A percentile compares a stretch with the other conserved stretches of the same genome.
phyloP scores from a whole-genome alignment of 53 echinoderm and acorn worm genomes.

The Hippasteria phrygiana region DNA sequence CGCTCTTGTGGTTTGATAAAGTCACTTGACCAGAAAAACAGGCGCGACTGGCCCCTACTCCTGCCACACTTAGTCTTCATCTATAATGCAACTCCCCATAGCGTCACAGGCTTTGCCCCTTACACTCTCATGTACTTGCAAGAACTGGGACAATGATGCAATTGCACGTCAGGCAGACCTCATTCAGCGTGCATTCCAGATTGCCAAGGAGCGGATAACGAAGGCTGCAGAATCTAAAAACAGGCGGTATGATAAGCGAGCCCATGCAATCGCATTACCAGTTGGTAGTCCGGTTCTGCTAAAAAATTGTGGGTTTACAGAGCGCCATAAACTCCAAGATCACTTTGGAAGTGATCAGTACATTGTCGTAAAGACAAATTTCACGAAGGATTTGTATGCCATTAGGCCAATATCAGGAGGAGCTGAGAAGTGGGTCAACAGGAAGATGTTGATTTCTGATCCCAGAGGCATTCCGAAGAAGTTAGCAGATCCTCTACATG shows the following conservation, averaged over 20 bases:
- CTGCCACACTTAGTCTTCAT: slow-evolving; percentile 34
- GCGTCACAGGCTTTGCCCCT: slow-evolving; percentile 21
- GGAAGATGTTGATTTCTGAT: slow-evolving; percentile 13
- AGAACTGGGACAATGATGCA: slow-evolving; percentile 31
- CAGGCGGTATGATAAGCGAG: slow-evolving; percentile 36
- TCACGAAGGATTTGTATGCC: background rate
- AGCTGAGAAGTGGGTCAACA: background rate
- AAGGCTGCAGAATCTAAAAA: background rate
- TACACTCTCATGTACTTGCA: slow-evolving; percentile 16
- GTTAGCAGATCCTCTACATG: background rate
- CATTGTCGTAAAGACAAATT: background rate
- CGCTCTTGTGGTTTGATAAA: slow-evolving; percentile 58
- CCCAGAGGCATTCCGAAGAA: background rate
- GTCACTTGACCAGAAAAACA: slow-evolving; percentile 7
- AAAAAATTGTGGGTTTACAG: slow-evolving; percentile 37
- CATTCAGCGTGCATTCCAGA: background rate
- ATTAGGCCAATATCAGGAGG: background rate
- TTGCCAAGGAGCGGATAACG: background rate
- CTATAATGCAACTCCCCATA: slow-evolving; percentile 52
- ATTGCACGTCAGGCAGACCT: slow-evolving; percentile 1
- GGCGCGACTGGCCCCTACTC: slow-evolving; percentile 56
- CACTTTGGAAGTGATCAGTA: slow-evolving; percentile 25
- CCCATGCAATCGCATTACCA: background rate
- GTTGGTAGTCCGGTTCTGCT: slow-evolving; percentile 37
- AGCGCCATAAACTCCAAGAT: slow-evolving; percentile 44